Base-by-base conservation (phyloP, 2,113 vertebrate species). In the Hirundichthys speculiger region DNA sequence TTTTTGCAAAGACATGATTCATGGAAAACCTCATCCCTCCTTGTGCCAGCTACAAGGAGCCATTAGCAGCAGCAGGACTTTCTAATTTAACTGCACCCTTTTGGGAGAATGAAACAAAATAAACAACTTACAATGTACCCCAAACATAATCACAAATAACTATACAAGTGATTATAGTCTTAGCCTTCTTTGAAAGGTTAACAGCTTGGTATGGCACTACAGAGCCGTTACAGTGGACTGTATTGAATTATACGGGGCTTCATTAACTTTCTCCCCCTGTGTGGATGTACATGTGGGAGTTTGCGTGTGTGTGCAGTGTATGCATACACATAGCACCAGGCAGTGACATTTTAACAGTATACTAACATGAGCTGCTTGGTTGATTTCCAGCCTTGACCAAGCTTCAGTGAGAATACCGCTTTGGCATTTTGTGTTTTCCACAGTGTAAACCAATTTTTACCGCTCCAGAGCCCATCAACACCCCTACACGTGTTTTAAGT, bases 271-370 rank as follows among this genome's bases (percentile, higher is more conserved):
- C 18, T n/a, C 47, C 27, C 40, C 10, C 48, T 3, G 0, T 24
- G 40, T 13, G 39, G 11, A 34, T 59, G 27, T 46, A 10, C 39
- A 11, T 12, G 34, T 47, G 27, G 14, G 27, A 38, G 20, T 22
- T 27, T 57, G 45, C n/a, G n/a, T 63, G 7, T 69, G 24, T 63
- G 27, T 12, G 13, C 13, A 4, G 27, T 61, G 27, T 10, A 9
- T 11, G 3, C 46, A 38, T 27, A 22, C 4, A 2, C 24, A 22
- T 1, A 22, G 65, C 60, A 62, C 50, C 73, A 82, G 59, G 63
- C 68, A 48, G 69, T 85, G 83, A 77, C 63, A 80, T 85, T 85
- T 79, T 24, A 77, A 63, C 2, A 11, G 16, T 55, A 75, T 62
- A 77, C 55, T 69, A 65, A 74, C 72, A 73, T 2, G 11, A 67